Evolutionary conservation across 2,797 vertebrate genomes (phyloP), one percentile per base, ranked within the genome.

Genomic region (Triplophysa bombifrons): DNA sequence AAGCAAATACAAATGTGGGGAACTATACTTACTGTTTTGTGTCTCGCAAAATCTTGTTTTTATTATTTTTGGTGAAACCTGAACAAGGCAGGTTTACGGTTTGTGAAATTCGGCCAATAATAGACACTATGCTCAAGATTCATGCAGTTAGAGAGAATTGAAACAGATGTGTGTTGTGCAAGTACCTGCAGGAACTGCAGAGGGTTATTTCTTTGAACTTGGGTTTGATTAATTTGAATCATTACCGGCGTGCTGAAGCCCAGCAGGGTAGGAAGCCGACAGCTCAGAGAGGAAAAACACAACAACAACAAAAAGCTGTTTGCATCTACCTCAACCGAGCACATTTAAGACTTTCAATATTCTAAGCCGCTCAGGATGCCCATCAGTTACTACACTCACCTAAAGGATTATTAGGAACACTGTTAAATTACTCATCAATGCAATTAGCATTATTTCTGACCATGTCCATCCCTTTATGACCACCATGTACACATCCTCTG

Each of bases 221-320:
- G 22, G 30, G 53, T 34, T 58, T 60, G 48, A 63, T 50, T 71
- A 1, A 72, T 58, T 63, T 63, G 46, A 67, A 53, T 74, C 46
- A 34, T 48, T 64, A 16, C 44, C 20, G 44, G 27, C 27, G 3
- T 19, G 71, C 22, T 46, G 38, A 20, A 51, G 44, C 63, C 65
- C 44, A n/a, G 61, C 55, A 16, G 34, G 66, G 22, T 27, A 3
- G 9, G 60, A 64, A 19, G 55, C 55, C 25, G 17, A 22, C 27
- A 17, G 30, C 17, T 19, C 61, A 64, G 22, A 53, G 19, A 53
- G 17, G 7, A 55, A 55, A 55, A 55, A 55, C 13, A 61, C 34
- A n/a, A 41, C 8, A n/a, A 65, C 30, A 65, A 61, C 12, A 30
- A 64, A 64, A 65, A n/a, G 19, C 34, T 56, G 9, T 22, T 20